phyloP scores from a whole-genome alignment of 2,888 invertebrate genomes.

The Mayetiola destructor region DNA sequence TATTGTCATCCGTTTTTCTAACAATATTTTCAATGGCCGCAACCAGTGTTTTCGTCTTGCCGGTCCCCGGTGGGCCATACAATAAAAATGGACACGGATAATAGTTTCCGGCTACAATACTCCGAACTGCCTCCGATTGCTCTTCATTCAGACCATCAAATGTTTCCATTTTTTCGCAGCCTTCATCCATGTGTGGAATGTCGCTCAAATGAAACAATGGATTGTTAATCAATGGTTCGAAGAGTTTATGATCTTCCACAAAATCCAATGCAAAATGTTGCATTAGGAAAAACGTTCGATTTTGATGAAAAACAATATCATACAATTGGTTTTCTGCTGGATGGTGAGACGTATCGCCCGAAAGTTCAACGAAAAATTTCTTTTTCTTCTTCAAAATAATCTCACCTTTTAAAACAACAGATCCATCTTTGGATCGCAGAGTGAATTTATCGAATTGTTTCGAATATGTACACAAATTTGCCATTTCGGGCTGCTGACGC shows the following conservation, averaged over 20 bases:
- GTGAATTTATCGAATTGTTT: no score
- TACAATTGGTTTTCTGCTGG: not conserved
- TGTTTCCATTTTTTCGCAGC: no score
- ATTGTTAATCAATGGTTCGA: not conserved
- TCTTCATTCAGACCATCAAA: not conserved
- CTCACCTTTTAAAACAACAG: no score
- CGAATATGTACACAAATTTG: no score
- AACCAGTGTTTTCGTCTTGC: constrained; percentile 56
- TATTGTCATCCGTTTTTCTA: constrained; percentile 29
- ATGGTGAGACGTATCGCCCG: no score
- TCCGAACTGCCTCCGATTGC: not conserved
- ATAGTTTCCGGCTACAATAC: not conserved
- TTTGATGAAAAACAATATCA: constrained; percentile 1
- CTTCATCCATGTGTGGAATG: no score
- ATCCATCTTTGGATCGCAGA: no score
- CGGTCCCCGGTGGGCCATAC: constrained; percentile 32
- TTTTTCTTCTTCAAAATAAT: no score
- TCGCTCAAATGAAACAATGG: no score
- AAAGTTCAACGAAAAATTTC: no score
- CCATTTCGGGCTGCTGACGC: no score
- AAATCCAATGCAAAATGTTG: constrained; percentile 10
- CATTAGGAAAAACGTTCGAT: not conserved
- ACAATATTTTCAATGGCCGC: constrained; percentile 52
- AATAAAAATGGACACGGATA: not conserved
- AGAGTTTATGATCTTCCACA: not conserved